Evolutionary conservation across 37 sponge, comb jelly and placozoan species (phyloP).

Genomic region (Oopsacas minuta): DNA sequence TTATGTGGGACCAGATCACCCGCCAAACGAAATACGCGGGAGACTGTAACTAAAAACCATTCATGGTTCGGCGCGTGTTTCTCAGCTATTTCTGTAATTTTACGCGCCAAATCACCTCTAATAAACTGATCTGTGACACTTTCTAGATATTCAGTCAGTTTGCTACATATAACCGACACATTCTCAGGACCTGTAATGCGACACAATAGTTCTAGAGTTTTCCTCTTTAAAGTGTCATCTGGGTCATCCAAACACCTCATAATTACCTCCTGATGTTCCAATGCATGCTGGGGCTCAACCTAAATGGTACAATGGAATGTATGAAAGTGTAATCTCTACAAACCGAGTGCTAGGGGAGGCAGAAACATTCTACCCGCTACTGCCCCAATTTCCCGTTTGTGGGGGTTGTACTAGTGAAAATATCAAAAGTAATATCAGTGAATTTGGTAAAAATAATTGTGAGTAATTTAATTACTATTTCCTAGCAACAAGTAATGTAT

Average conservation of each 20-base stretch:
- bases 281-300: slow-evolving; percentile 55
- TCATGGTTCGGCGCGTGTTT: slow-evolving; percentile 62
- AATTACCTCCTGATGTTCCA: slow-evolving; percentile 69
- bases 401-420: no score
- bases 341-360: no score
- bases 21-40: slow-evolving; percentile 64
- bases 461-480: no score
- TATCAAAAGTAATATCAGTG: no score
- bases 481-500: no score
- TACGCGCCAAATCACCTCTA: slow-evolving; percentile 54
- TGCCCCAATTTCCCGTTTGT: no score
- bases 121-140: slow-evolving; percentile 54
- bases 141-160: slow-evolving; percentile 50
- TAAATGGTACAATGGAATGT: no score
- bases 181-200: slow-evolving; percentile 81
- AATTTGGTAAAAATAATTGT: no score
- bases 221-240: slow-evolving; percentile 81
- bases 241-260: slow-evolving; percentile 86
- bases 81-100: slow-evolving; percentile 76
- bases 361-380: no score
- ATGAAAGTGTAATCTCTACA: no score
- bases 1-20: slow-evolving; percentile 44
- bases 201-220: slow-evolving; percentile 77
- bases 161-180: slow-evolving; percentile 59
- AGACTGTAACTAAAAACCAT: slow-evolving; percentile 80